Evolutionary conservation across 2,113 vertebrate species (phyloP), one percentile per base, ranked within the genome.

Genomic region (Trichomycterus rosablanca): DNA sequence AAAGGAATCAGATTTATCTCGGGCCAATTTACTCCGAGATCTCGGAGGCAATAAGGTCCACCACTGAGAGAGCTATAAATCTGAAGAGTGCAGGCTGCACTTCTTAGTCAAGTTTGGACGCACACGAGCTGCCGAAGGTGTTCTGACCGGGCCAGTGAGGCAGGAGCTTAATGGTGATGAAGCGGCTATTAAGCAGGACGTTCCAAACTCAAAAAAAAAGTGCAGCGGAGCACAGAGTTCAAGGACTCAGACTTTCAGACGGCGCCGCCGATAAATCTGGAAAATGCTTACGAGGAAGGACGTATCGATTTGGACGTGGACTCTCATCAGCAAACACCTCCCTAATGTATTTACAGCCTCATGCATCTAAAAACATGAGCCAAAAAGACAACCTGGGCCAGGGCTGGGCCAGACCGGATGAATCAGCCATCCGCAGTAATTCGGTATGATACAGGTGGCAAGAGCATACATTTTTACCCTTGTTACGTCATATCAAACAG

Each of bases 281-380:
- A 80, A 81, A 84, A 75, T 44, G 62, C 76, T 76, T 80, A 77
- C 66, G 49, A 44, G 51, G 66, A 73, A 61, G 59, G 65, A 74
- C 52, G 57, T 70, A 81, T 77, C 64, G 62, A 81, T 82, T 67
- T 59, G 16, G 67, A 67, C 51, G 64, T 60, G 8, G 68, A 64
- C 55, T 64, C 66, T 67, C 63, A 68, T 72, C 71, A 74, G 67
- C 68, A 78, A 79, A 82, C 67, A 76, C 66, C 46, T 70, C 22
- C 15, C 30, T 62, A 78, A 73, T 69, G 67, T 67, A 73, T 77
- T 70, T 78, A 79, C 56, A 50, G 69, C 67, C 63, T 39, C 61
- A 55, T 45, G 70, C 64, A 74, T 72, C 75, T 68, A 54, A 75
- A 77, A 54, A 35, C n/a, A n/a, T n/a, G n/a, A n/a, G n/a, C n/a